Evolutionary conservation across 2,797 vertebrate species (phyloP), one percentile per base, ranked within the genome.

Genomic region (Erpetoichthys calabaricus): DNA sequence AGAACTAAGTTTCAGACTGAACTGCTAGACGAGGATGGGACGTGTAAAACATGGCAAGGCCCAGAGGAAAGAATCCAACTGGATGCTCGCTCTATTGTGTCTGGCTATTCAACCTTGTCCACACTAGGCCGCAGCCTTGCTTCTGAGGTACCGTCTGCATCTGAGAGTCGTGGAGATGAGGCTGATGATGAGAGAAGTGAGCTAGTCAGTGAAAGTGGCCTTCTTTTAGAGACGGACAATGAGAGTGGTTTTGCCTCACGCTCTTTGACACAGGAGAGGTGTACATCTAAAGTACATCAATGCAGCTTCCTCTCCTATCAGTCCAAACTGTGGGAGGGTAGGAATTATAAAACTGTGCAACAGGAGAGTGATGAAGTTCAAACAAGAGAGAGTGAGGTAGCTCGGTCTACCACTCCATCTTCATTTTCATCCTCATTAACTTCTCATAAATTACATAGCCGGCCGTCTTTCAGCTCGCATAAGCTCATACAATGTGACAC

Each of bases 71-170:
- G 75, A 59, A 75, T 81, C 4, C 75, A 87, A 0, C 85, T 85
- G 1, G 94, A 97, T 1, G 87, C 92, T 0, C 89, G 89, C 64
- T 98, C 95, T 8, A 93, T 97, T 3, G 91, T 96, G 3, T 98
- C 95, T 0, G 95, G 93, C 55, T 97, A 98, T 76, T 98, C 95
- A 74, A 97, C 95, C 3, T 79, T 97, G 55, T 98, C 94, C 73
- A 96, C 92, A 4, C 68, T 91, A 58, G 91, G 91, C 72, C 88
- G 90, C 75, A 90, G 92, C 73, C 76, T 90, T 64, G 83, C 87
- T 57, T 79, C 76, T 6, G 77, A 78, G 68, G 68, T 45, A 57
- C 76, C 47, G 7, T 82, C 81, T 5, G 76, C 72, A 59, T 84
- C 88, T 0, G 89, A 87, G 64, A 84, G 89, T 57, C 77, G 89